phyloP scores from a whole-genome alignment of 2,888 invertebrate species.

The Gymnoscelis rufifasciata region DNA sequence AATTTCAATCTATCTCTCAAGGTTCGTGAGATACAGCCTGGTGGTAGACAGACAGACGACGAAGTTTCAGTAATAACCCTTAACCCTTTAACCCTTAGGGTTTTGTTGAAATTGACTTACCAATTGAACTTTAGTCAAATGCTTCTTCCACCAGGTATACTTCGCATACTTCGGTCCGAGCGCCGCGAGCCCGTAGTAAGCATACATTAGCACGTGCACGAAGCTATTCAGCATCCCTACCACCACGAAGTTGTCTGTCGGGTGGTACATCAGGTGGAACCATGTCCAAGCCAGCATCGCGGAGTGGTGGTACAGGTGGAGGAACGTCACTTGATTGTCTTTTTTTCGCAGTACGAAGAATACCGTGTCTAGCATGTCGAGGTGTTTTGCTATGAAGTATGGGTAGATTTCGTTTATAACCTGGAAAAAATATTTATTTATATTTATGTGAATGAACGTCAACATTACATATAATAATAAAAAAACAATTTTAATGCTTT shows the following conservation, averaged over 20 bases:
- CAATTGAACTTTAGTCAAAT: conserved; percentile 89
- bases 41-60: no score
- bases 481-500: no score
- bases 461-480: no score
- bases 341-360: conserved; percentile 93
- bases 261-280: conserved; percentile 86
- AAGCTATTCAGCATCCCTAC: conserved; percentile 86
- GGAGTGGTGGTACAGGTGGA: conserved; percentile 93
- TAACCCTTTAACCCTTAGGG: no score
- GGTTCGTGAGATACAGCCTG: no score
- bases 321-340: conserved; percentile 88
- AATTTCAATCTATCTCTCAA: no score
- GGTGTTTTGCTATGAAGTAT: conserved; percentile 88
- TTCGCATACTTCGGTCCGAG: conserved; percentile 86
- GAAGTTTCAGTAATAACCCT: no score
- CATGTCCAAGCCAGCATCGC: conserved; percentile 88
- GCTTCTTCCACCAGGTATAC: conserved; percentile 93
- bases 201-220: conserved; percentile 90
- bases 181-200: conserved; percentile 87
- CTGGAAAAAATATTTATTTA: conserved; percentile 40
- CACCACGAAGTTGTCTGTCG: conserved; percentile 87
- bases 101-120: no score
- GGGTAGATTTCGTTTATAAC: conserved; percentile 75
- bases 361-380: conserved; percentile 88
- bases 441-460: no score